These are phyloP conservation scores for Phoxinus phoxinus DNA, from an alignment of 2,113 vertebrate species.

Conservation along the genomic window DNA sequence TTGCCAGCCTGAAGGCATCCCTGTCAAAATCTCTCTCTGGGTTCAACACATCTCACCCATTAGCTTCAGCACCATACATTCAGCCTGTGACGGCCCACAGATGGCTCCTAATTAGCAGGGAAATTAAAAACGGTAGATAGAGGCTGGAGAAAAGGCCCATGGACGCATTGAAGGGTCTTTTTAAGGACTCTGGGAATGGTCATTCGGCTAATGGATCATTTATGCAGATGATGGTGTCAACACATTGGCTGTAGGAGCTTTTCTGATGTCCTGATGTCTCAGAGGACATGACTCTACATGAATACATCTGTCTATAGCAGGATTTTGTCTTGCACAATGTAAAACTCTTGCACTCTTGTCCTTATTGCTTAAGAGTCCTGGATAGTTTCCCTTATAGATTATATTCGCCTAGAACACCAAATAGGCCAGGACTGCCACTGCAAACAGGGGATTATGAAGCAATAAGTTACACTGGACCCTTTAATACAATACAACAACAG, in stretches of 20 bases:
- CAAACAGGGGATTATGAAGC: no score
- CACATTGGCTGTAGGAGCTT: neutral
- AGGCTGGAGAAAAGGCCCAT: slow-evolving; percentile 51
- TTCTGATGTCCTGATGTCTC: slow-evolving; percentile 8
- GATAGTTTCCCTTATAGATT: neutral
- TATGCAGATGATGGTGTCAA: slow-evolving; percentile 36
- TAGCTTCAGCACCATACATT: slow-evolving; percentile 52
- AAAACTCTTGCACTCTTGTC: neutral
- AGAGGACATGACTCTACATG: neutral
- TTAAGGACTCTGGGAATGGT: slow-evolving; percentile 40
- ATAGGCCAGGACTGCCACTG: no score
- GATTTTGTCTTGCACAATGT: neutral
- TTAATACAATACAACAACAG: no score
- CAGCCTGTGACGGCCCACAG: slow-evolving; percentile 54
- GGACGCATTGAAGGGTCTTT: slow-evolving; percentile 41
- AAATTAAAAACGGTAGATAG: slow-evolving; percentile 59
- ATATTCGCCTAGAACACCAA: no score
- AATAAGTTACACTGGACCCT: no score
- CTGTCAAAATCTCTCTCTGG: slow-evolving; percentile 43
- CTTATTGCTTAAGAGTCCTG: neutral
- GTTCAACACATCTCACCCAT: slow-evolving; percentile 47
- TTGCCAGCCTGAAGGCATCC: slow-evolving; percentile 48
- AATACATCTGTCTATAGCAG: neutral
- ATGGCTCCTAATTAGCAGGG: slow-evolving; percentile 60
- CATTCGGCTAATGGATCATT: slow-evolving; percentile 48